These are phyloP conservation scores for Pycnomerus fuliginosus DNA, from an alignment of 2,888 invertebrate species.

Conservation along the genomic window DNA sequence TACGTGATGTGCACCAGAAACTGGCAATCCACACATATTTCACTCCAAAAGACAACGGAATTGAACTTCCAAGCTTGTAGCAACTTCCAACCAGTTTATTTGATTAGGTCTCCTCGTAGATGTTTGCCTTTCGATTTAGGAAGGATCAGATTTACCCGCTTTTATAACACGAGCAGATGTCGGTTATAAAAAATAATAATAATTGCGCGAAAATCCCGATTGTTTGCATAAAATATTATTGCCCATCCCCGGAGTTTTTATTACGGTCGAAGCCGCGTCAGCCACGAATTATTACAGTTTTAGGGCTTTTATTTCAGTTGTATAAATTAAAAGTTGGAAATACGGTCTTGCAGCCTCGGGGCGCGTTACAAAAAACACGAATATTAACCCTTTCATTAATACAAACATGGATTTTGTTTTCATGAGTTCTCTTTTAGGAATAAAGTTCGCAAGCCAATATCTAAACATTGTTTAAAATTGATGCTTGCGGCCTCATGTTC, in stretches of 20 bases:
- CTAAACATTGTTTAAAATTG: no score
- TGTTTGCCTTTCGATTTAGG: constrained; percentile 19
- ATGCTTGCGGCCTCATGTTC: no score
- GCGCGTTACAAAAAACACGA: neutral
- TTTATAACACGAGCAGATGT: constrained; percentile 17
- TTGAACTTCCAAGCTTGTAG: neutral
- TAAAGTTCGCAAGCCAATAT: no score
- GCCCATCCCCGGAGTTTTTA: neutral
- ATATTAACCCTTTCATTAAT: neutral
- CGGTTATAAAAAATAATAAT: constrained; percentile 9
- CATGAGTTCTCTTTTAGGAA: neutral
- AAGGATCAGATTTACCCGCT: constrained; percentile 21
- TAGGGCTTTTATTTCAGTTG: neutral
- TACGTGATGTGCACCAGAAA: constrained; percentile 18
- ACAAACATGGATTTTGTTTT: neutral
- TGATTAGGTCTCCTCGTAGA: constrained; percentile 14
- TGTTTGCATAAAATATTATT: constrained; percentile 8
- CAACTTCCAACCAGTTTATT: constrained; percentile 5
- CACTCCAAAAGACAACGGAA: neutral
- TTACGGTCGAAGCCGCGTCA: constrained; percentile 1
- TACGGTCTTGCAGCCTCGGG: neutral
- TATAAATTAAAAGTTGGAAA: constrained; percentile 4
- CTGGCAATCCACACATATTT: constrained; percentile 5
- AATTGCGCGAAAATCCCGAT: constrained; percentile 1
- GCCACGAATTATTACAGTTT: neutral